Percentiles rank a stretch among this genome's conserved stretches.
These are phyloP conservation scores for Sinocyclocheilus anshuiensis DNA, from an alignment of 2,113 vertebrate genomes.

Conservation along the genomic window DNA sequence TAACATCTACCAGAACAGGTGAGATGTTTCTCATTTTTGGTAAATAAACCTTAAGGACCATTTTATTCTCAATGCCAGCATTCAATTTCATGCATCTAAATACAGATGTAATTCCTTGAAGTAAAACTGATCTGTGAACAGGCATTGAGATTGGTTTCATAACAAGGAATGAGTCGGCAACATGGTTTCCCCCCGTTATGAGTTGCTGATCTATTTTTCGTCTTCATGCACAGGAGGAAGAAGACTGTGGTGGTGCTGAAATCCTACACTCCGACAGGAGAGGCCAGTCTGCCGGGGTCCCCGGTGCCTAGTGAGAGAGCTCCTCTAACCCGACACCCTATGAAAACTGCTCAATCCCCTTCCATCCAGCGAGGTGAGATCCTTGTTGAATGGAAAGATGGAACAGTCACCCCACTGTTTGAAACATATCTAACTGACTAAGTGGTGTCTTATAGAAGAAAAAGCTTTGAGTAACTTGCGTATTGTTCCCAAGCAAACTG, in stretches of 20 bases:
- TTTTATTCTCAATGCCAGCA: neutral
- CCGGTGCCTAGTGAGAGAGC: constrained; percentile 70
- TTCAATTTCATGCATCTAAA: neutral
- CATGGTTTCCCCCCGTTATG: neutral
- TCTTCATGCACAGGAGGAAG: constrained; percentile 71
- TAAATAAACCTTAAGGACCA: neutral
- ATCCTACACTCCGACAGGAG: constrained; percentile 66
- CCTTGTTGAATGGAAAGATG: constrained; percentile 85
- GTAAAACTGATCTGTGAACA: neutral
- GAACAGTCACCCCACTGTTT: constrained; percentile 83
- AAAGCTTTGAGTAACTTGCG: too few species aligned
- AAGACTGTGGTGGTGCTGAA: constrained; percentile 78
- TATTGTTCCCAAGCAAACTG: neutral
- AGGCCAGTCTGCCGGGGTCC: constrained; percentile 68
- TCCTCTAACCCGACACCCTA: constrained; percentile 69
- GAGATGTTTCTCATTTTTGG: constrained; percentile 54
- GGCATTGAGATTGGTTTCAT: neutral
- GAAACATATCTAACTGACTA: constrained; percentile 67
- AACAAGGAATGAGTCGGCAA: neutral
- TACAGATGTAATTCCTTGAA: neutral
- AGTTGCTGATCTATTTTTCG: neutral
- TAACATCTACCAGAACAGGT: constrained; percentile 84
- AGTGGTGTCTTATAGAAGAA: neutral
- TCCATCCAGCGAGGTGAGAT: constrained; percentile 79
- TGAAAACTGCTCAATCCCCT: constrained; percentile 72